Evolutionary conservation across 2,797 vertebrate species (phyloP), one percentile per base, ranked within the genome.

Genomic region (Cyclopterus lumpus): DNA sequence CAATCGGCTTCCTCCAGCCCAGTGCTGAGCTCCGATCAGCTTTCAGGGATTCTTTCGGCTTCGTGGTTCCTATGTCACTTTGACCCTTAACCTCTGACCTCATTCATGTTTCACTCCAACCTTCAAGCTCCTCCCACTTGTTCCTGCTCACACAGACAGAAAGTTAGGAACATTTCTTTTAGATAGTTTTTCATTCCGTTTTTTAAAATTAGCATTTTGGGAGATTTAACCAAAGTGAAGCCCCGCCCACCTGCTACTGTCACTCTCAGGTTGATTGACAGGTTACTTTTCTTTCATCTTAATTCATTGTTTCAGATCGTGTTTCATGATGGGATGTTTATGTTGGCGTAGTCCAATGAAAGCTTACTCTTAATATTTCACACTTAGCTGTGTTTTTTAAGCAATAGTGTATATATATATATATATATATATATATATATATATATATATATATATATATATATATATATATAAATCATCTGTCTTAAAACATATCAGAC

Each of bases 1-100:
- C 70, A 73, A 53, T 80, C 66, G 30, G 67, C 79, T 85, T 80
- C 78, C 72, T 72, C 63, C 78, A 48, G 69, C 66, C 36, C 53
- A 15, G 62, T 0, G 30, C 75, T 79, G 69, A 85, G 34, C 66
- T 72, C 77, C 30, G 28, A 74, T 75, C 75, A 82, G 71, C 80
- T 71, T 82, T 87, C 86, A 90, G 89, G 87, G 84, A 89, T 82
- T 79, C 70, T 75, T 73, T 82, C 18, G 46, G 36, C 2, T 24
- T 54, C 65, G 60, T 66, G 51, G n/a, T 57, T 75, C 55, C 6
- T 71, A 30, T 6, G 8, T 57, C 24, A 64, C 58, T 70, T 71
- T 71, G 77, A 84, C 83, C 70, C 65, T 67, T 65, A 61, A 77
- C 67, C 60, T 6, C 40, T 46, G 44, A 46, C 44, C 44, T 46